phyloP scores from a whole-genome alignment of 2,797 vertebrate species.

The Cyclopterus lumpus region DNA sequence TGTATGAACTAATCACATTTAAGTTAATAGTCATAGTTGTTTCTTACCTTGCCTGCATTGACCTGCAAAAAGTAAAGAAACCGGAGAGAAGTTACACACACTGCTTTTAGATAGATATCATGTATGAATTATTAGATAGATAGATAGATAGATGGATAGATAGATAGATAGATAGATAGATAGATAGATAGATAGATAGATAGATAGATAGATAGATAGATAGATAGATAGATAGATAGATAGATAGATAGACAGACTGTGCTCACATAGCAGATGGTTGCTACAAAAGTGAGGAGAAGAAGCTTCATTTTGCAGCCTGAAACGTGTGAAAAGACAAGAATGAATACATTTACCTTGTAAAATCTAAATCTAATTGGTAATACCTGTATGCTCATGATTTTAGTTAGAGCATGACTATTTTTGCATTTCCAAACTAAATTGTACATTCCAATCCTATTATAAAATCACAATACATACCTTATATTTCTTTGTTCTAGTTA shows the following conservation, averaged over 20 bases:
- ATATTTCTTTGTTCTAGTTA: constrained; percentile 12
- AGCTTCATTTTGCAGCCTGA: constrained; percentile 71
- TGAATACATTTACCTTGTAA: not conserved
- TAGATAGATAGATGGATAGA: constrained; percentile 23
- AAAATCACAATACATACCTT: constrained; percentile 34
- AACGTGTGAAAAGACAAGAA: constrained; percentile 13
- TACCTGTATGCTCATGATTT: not conserved
- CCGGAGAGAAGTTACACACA: constrained; percentile 19
- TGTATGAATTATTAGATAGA: constrained; percentile 7
- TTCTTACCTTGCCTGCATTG: constrained; percentile 73
- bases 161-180: too few species aligned
- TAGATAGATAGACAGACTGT: not conserved
- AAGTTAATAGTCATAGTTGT: not conserved
- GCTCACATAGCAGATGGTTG: constrained; percentile 70
- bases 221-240: not conserved
- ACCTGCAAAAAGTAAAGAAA: constrained; percentile 65
- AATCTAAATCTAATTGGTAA: not conserved
- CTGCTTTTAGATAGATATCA: constrained; percentile 8
- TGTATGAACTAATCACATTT: not conserved
- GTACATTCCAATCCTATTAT: not conserved
- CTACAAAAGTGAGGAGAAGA: constrained; percentile 53
- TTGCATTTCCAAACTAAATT: not conserved
- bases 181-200: constrained; percentile 10
- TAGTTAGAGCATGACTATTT: not conserved
- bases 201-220: constrained; percentile 27